Evolutionary conservation across 2,113 vertebrate species (phyloP), one percentile per base, ranked within the genome.

Genomic region (Oryzias javanicus): DNA sequence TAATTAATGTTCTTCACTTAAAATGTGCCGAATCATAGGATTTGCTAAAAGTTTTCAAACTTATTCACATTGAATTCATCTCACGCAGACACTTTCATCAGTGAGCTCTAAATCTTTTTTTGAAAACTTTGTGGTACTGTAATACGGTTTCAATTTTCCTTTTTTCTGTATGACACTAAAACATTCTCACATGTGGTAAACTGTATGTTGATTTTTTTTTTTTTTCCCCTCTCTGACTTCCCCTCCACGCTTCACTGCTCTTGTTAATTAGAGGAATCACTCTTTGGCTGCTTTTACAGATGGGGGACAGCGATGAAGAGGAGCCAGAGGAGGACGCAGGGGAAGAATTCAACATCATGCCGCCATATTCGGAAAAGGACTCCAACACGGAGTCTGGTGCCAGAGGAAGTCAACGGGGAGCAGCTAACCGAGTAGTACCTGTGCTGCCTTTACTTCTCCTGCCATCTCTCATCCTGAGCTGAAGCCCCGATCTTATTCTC

Each of bases 341-440:
- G 10, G 65, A 83, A 15, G 68, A 89, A 58, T 90, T 89, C 67
- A 87, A 88, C 41, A 60, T 90, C 27, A 90, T 90, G 44, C 87
- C 87, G 0, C 83, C 87, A 0, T 90, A 86, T 60, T 88, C 85
- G 1, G 88, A 89, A 47, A 90, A 88, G 76, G 88, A 89, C 74
- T 80, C 86, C 10, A 76, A 76, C 56, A 69, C 64, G 16, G 84
- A 85, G 20, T 86, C 87, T 0, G 68, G 77, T 54, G 64, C 86
- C 6, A 64, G 67, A 41, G 89, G 85, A 44, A 85, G 82, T 51
- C 84, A 75, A 55, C 70, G 49, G 5, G 86, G 76, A 62, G 71
- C 78, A 16, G 74, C 82, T 4, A 42, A 54, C 62, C 75, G 35
- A 48, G 69, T 63, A 0, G 62, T 15, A 1, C 80, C 81, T 2